These are phyloP conservation scores for Phrixothrix hirtus DNA, from an alignment of 2,888 invertebrate species.

Conservation along the genomic window DNA sequence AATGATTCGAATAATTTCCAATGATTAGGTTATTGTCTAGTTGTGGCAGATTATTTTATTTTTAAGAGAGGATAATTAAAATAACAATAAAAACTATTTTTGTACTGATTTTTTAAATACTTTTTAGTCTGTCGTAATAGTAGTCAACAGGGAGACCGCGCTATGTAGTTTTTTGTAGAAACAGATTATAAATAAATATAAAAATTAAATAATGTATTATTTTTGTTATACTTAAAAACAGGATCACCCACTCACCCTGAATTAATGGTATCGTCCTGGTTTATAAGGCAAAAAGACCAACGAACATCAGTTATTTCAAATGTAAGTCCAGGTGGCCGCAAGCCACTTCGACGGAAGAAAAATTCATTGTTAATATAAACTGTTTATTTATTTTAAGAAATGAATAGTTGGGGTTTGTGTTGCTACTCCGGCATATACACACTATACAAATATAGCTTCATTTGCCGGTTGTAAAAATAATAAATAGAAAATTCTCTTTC, in stretches of 20 bases:
- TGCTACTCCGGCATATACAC: constrained; percentile 15
- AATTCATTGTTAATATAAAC: constrained; percentile 47
- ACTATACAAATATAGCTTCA: constrained; percentile 20
- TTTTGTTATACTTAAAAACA: background rate
- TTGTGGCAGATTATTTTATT: too few relatives aligned
- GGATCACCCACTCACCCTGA: background rate
- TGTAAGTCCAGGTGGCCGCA: constrained; percentile 49
- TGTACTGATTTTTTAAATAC: too few relatives aligned
- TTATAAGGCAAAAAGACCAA: constrained; percentile 10
- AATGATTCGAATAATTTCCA: too few relatives aligned
- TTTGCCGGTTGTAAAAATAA: constrained; percentile 8
- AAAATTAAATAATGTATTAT: too few relatives aligned
- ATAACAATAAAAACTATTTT: too few relatives aligned
- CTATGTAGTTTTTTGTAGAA: too few relatives aligned
- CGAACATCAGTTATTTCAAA: constrained; percentile 17
- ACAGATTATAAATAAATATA: too few relatives aligned
- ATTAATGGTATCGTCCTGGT: constrained; percentile 3
- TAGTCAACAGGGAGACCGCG: too few relatives aligned
- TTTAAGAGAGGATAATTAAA: too few relatives aligned
- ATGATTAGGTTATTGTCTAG: too few relatives aligned
- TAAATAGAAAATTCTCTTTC: constrained; percentile 7
- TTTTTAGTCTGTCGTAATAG: too few relatives aligned
- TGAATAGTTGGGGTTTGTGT: constrained; percentile 51
- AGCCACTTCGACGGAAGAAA: constrained; percentile 51
- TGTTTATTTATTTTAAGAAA: constrained; percentile 50